Evolutionary conservation across 2,113 vertebrate species (phyloP), one percentile per base, ranked within the genome.

Genomic region (Vimba vimba): DNA sequence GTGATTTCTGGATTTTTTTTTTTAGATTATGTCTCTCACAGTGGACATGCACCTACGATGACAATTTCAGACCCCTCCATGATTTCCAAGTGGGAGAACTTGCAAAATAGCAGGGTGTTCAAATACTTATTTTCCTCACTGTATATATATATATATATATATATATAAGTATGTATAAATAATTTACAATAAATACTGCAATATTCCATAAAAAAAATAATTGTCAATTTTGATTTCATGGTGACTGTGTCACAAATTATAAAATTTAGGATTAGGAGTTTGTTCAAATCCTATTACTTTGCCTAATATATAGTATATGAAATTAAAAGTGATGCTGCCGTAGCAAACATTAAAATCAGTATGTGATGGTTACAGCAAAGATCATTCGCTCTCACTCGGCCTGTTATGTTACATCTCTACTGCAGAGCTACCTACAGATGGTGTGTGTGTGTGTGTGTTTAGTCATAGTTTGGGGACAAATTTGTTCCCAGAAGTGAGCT

Each of bases 321-420:
- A 10, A 36, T 69, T 69, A 21, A 69, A 21, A 69, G 30, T 73
- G 39, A 73, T 45, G 2, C 36, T 13, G 36, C 36, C 10, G 1
- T n/a, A 43, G 10, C 39, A 45, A 45, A 13, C 21, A 73, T 23
- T 39, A n/a, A 13, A 73, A 73, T 23, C 33, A 21, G 15, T 68
- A 36, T 45, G 39, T 45, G 23, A 45, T 45, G 39, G 21, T 73
- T 45, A 39, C 69, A 45, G 71, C 71, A 45, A 45, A n/a, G 69
- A 73, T 73, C 9, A 73, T 73, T 73, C 21, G 2, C 69, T 73
- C 69, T 73, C 23, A 73, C 21, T 43, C 39, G 21, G 69, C 39
- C 39, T 74, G 36, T 74, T 74, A 7, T 74, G 71, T 74, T 74
- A 47, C 23, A 47, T 74, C 23, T 74, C 71, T 39, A 74, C 71